Evolutionary conservation across 2,797 vertebrate genomes (phyloP).

Genomic region (Myotis daubentonii): DNA sequence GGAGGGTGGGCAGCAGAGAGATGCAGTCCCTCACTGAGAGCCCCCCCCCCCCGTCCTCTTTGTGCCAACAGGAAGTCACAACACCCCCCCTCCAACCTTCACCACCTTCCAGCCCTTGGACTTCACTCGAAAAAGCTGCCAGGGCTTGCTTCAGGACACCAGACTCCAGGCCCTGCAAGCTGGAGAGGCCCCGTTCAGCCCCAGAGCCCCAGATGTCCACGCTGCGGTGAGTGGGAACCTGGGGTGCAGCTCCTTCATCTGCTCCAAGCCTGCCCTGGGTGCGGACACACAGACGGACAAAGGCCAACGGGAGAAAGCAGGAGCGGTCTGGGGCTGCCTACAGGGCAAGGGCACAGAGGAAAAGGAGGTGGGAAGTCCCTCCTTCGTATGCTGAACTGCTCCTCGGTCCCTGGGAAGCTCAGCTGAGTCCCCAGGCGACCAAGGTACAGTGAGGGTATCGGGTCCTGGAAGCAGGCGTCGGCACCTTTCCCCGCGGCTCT

Average conservation of each 20-base stretch:
- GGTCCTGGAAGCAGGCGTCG: not conserved
- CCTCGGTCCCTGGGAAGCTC: not conserved
- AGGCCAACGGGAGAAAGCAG: not conserved
- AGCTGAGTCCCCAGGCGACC: not conserved
- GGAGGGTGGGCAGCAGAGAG: not conserved
- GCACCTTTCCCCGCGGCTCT: not conserved
- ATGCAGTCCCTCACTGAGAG: not conserved
- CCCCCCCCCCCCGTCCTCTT: not conserved
- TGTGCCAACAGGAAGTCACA: conserved; percentile 32
- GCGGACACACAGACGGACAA: not conserved
- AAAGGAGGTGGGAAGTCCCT: not conserved
- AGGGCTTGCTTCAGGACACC: not conserved
- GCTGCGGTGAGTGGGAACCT: not conserved
- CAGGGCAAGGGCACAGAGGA: not conserved
- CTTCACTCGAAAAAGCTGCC: not conserved
- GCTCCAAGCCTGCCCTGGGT: not conserved
- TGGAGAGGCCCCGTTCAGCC: not conserved
- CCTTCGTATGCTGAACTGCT: not conserved
- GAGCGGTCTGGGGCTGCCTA: not conserved
- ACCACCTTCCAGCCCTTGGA: conserved; percentile 55
- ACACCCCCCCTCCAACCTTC: conserved; percentile 12
- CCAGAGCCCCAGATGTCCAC: not conserved
- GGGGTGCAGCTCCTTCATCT: not conserved
- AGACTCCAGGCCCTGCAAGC: not conserved
- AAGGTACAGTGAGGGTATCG: no score